Evolutionary conservation across 2,797 vertebrate genomes (phyloP).

Genomic region (Silurus lanzhouensis): DNA sequence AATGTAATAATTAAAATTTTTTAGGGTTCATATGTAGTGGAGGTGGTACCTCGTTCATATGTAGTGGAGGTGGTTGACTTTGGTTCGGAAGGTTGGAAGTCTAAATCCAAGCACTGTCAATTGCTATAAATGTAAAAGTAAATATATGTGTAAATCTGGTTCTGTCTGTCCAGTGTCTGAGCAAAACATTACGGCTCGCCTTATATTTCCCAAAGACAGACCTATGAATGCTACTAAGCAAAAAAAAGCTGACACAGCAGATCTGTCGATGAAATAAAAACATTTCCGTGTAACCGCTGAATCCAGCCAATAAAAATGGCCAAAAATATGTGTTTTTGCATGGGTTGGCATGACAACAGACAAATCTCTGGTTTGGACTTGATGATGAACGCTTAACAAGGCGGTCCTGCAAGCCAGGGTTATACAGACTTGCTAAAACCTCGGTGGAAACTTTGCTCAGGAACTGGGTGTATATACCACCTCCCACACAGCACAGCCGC

Average conservation of each 20-base stretch:
- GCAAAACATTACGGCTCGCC: not conserved
- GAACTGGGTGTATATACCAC: not conserved
- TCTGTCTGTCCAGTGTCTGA: no score
- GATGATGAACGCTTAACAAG: conserved; percentile 1
- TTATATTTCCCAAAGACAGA: not conserved
- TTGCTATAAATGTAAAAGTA: no score
- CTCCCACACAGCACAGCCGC: conserved; percentile 38
- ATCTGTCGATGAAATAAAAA: not conserved
- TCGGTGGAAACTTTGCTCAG: conserved; percentile 26
- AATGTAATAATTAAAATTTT: no score
- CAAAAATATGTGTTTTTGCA: conserved; percentile 1
- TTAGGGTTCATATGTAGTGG: no score
- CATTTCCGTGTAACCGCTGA: not conserved
- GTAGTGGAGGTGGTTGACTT: no score
- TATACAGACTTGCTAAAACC: not conserved
- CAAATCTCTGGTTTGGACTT: not conserved
- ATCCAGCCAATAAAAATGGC: not conserved
- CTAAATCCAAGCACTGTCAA: no score
- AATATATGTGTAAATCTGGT: no score
- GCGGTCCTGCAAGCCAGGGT: not conserved
- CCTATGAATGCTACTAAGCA: not conserved
- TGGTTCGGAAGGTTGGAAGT: no score
- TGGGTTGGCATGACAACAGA: conserved; percentile 18
- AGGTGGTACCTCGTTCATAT: no score
- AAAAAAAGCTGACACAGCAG: not conserved